Base-by-base conservation (phyloP, 2,113 vertebrate genomes). In the Ptilonorhynchus violaceus region DNA sequence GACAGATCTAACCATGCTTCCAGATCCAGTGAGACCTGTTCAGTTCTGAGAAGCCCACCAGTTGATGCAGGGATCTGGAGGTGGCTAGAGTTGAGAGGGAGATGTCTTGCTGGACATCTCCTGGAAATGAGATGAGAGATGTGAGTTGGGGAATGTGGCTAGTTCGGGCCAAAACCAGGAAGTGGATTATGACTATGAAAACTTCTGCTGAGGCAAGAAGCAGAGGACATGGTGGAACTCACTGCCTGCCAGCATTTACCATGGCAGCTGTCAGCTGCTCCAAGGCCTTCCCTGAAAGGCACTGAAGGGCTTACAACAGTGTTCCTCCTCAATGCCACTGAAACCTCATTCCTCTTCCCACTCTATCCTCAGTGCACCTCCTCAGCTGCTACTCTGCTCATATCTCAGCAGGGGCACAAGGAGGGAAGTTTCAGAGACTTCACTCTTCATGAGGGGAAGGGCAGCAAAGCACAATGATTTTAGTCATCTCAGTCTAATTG, bases 291-390 rank as follows among this genome's bases (percentile, higher is more conserved):
- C 46, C 44, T 52, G 39, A 64, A 78, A 63, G 15, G 12, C 1
- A 2, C 10, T 4, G 11, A 39, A 39, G 37, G 11, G 27, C 31
- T 85, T 52, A 25, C 24, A 41, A 63, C 13, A 56, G 10, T 28
- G 44, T 44, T 19, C 19, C 30, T 50, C 53, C 0, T 0, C 35
- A 59, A 25, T 2, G 1, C 17, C 3, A 5, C 49, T 6, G 6
- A 50, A 88, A 90, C 13, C 23, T 68, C 41, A 3, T 56, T 88
- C 15, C 37, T 76, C 35, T 76, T 39, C 78, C 41, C 21, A 7
- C 27, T 70, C n/a, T 18, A 35, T 31, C 18, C 30, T 68, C 53
- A 10, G 14, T 33, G 25, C 5, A 6, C 6, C 9, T 42, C 30
- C 42, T 83, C 35, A 55, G 19, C 25, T 69, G 19, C 41, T n/a